Base-by-base conservation (phyloP, 2,888 invertebrate species). In the Clepsis dumicolana region DNA sequence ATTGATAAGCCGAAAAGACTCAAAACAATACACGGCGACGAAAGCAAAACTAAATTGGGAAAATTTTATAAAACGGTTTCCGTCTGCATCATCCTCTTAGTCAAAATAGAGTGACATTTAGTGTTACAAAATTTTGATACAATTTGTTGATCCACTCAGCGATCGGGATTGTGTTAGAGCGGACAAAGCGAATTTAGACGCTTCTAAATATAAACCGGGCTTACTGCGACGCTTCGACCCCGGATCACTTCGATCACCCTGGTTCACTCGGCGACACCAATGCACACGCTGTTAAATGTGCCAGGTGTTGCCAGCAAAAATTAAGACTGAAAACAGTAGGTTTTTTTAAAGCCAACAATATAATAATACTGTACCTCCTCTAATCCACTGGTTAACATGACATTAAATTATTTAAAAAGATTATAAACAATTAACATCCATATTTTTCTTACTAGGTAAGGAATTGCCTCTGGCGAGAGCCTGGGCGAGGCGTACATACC, bases 371-470 rank as follows among this genome's bases (percentile, higher is more conserved):
- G 50, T 38, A 38, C n/a, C n/a, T 52, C 52, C 21, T 67, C 48
- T 50, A 56, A 59, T 59, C 41, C 59, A 41, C 24, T 57, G 24
- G 62, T 56, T 60, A 53, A 56, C 35, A 29, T 62, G 14, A 56
- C 27, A 35, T 38, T 38, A 12, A 62, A 52, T 62, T 21, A 62
- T 48, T 35, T 62, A 56, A 29, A 67, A 32, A 24, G 62, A 35
- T 62, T 67, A 67, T 27, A 67, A 57, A 63, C 62, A 63, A 62
- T 63, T 63, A 67, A 56, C 21, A 63, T 50, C 48, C 44, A 48
- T 54, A 53, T 14, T 29, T 67, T 57, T 56, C 21, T 63, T 56
- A 57, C 56, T 63, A 62, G 27, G 62, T 57, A 67, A 62, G 62
- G 62, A 56, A 56, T 61, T 62, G 27, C 27, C 21, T 35, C 16